Percentiles rank a stretch among this genome's conserved stretches.
Evolutionary conservation across 2,888 invertebrate species (phyloP).

Genomic region (Drosophila rellima): DNA sequence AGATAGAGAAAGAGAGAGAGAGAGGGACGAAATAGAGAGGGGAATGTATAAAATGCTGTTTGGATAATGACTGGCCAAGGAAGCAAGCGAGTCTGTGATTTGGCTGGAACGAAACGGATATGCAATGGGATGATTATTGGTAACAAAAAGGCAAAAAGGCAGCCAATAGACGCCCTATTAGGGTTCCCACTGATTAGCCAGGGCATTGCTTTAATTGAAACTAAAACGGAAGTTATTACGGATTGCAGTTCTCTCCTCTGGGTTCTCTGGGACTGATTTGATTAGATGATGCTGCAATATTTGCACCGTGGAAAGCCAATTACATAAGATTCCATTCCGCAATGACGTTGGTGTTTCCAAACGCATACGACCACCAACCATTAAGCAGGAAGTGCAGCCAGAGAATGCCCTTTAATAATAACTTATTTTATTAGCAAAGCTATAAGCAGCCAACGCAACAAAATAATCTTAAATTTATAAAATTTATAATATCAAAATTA

Average conservation of each 20-base stretch:
- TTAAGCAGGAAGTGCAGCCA: conserved; percentile 67
- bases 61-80: conserved; percentile 77
- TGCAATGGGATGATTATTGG: conserved; percentile 57
- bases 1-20: background rate
- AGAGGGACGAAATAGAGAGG: background rate
- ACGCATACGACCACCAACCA: conserved; percentile 16
- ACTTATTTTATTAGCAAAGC: no score
- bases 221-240: conserved; percentile 78
- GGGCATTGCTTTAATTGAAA: conserved; percentile 76
- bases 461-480: no score
- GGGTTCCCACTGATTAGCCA: conserved; percentile 67
- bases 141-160: background rate
- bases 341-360: conserved; percentile 42
- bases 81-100: conserved; percentile 56
- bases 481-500: no score
- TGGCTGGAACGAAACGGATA: conserved; percentile 76
- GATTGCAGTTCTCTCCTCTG: conserved; percentile 38
- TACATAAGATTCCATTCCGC: conserved; percentile 40
- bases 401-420: background rate
- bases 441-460: no score
- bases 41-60: conserved; percentile 26
- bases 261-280: conserved; percentile 61
- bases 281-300: conserved; percentile 76
- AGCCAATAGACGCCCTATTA: conserved; percentile 40
- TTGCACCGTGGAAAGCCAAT: conserved; percentile 36